A percentile compares a stretch with the other conserved stretches of the same genome.
These are phyloP conservation scores for Vombatus ursinus DNA, from an alignment of 2,113 vertebrate genomes.

Conservation along the genomic window DNA sequence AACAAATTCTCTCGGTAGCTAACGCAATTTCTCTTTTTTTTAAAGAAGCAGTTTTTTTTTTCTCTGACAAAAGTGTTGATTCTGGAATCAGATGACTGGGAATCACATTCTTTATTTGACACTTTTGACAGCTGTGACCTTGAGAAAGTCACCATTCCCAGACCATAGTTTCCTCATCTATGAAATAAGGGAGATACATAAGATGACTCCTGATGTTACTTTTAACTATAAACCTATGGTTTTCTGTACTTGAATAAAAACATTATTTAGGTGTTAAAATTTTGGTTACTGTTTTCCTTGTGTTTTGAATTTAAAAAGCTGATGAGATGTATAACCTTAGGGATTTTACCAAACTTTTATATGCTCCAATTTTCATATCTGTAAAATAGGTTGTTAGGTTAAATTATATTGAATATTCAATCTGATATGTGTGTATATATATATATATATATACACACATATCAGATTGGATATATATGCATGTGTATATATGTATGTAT, in stretches of 20 bases:
- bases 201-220: background rate
- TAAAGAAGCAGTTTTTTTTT: background rate
- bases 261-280: background rate
- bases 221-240: background rate
- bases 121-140: background rate
- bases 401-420: background rate
- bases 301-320: background rate
- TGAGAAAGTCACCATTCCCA: background rate
- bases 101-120: background rate
- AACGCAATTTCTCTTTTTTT: background rate
- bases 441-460: too few species aligned
- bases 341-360: background rate
- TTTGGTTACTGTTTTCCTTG: background rate
- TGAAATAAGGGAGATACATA: background rate
- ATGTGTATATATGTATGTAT: too few species aligned
- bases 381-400: background rate
- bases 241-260: background rate
- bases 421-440: too few species aligned
- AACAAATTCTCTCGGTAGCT: background rate
- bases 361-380: background rate
- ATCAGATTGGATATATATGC: too few species aligned
- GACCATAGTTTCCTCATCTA: background rate
- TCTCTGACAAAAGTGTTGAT: background rate
- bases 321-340: background rate
- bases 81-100: background rate